Base-by-base conservation (phyloP, 2,888 invertebrate species). In the Alsophila aescularia region DNA sequence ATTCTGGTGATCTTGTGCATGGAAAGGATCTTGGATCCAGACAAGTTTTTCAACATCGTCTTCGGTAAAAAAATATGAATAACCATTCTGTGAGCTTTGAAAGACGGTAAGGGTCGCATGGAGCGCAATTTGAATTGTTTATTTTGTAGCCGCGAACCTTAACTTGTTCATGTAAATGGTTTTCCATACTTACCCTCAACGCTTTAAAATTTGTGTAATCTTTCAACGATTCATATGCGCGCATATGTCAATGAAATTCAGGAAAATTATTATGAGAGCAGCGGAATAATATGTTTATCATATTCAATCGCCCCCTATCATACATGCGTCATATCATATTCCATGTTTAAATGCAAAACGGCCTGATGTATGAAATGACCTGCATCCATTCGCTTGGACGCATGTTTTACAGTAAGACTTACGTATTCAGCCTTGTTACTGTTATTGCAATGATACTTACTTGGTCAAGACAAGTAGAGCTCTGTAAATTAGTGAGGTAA, bases 351-450 rank as follows among this genome's bases (percentile, higher is more conserved):
- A 48, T 36, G 45, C 13, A 45, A 44, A 51, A 27, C 14, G 12
- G 6, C 8, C 36, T 45, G 14, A 39, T 60, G 27, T 47, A 52
- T 40, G 52, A 53, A 60, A 58, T 51, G 60, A 21, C 62, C 58
- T 57, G 55, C 42, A 64, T 64, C 52, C 56, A 65, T 47, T 60
- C 47, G 42, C 41, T 57, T 51, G 58, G 48, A 53, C 44, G 51
- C 56, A 56, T 52, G 49, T 53, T 58, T 29, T 41, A 51, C 52
- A 44, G 42, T 41, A 39, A 49, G 36, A 58, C 47, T 54, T 51
- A 63, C 59, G 48, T 45, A 56, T 60, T 60, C 57, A 65, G 42
- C 65, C 69, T 69, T 60, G 67, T 62, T 64, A 63, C 65, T 62
- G 49, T 55, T 65, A 42, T 14, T 50, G 44, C 52, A 43, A 56